Percentiles rank a stretch among this genome's conserved stretches.
Evolutionary conservation across 1,140 invertebrate genomes (phyloP).

Genomic region (Macrotrachela quadricornifera): DNA sequence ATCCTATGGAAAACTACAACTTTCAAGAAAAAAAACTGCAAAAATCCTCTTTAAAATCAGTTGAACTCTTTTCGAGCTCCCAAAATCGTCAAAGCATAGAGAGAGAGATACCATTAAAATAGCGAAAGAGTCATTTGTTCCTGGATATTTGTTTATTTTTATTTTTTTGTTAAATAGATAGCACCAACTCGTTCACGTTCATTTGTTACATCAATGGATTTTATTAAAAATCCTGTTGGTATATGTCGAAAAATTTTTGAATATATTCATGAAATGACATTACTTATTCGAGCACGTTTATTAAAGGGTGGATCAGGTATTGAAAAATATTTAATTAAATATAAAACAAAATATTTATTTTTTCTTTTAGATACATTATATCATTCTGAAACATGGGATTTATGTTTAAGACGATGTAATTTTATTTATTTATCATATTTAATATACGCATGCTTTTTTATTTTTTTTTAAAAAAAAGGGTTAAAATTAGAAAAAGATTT

Average conservation of each 20-base stretch:
- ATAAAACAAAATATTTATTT: background rate
- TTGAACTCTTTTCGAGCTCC: no score
- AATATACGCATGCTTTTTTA: no score
- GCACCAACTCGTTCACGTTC: no score
- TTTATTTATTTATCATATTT: no score
- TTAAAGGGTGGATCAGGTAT: background rate
- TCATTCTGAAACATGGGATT: constrained; percentile 93
- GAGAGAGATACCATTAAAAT: no score
- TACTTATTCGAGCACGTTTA: constrained; percentile 4
- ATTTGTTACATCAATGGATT: constrained; percentile 30
- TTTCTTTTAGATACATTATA: constrained; percentile 45
- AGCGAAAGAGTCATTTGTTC: no score
- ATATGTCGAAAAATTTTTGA: constrained; percentile 4
- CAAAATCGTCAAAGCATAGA: no score
- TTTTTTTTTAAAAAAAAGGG: constrained; percentile 35
- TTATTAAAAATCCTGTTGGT: constrained; percentile 81
- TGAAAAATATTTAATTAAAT: background rate
- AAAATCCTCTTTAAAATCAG: no score
- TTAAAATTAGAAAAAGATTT: constrained; percentile 97
- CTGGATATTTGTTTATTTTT: no score
- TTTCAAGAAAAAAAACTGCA: no score
- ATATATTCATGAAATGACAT: constrained; percentile 14
- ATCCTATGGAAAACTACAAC: no score
- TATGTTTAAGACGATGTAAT: constrained; percentile 66
- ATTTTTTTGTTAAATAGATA: no score